Evolutionary conservation across 53 echinoderm and acorn worm species (phyloP), one percentile per base, ranked within the genome.

Genomic region (Echinometra lucunter): DNA sequence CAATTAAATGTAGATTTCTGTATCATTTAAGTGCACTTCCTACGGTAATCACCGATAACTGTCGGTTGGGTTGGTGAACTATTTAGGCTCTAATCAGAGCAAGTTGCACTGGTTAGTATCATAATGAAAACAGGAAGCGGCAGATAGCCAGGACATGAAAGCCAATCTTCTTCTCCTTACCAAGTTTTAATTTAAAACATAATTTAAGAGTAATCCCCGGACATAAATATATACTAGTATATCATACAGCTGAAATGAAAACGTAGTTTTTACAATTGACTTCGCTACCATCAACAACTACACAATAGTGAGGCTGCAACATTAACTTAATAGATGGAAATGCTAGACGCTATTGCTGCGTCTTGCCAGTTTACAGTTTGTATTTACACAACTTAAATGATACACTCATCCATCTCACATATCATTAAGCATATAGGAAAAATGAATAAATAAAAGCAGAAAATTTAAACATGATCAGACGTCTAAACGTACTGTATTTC

Each of bases 401-500:
- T n/a, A n/a, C n/a, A n/a, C n/a, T n/a, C n/a, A n/a, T n/a, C n/a
- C n/a, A n/a, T n/a, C n/a, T n/a, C n/a, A n/a, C 6, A 13, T 2
- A 53, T 53, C 53, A 53, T 53, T 53, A 9, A 53, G 53, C 4
- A 53, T 53, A 53, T n/a, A n/a, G n/a, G n/a, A n/a, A n/a, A n/a
- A n/a, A n/a, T n/a, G n/a, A n/a, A n/a, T n/a, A n/a, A n/a, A n/a
- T n/a, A n/a, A n/a, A n/a, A n/a, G n/a, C 7, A 15, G 18, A 57
- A 57, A 18, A 57, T 15, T 63, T 23, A 63, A 63, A 23, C 6
- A 25, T 19, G 2, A 40, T 40, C 0, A 75, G 18, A 40, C 17
- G 42, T 78, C 19, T 40, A 11, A 27, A 57, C 75, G 18, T 93
- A 97, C 98, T 23, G 98, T 98, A 40, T 97, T 96, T 57, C 94